Evolutionary conservation across 2,797 vertebrate genomes (phyloP), one percentile per base, ranked within the genome.

Genomic region (Microctenopoma steveboyesi): DNA sequence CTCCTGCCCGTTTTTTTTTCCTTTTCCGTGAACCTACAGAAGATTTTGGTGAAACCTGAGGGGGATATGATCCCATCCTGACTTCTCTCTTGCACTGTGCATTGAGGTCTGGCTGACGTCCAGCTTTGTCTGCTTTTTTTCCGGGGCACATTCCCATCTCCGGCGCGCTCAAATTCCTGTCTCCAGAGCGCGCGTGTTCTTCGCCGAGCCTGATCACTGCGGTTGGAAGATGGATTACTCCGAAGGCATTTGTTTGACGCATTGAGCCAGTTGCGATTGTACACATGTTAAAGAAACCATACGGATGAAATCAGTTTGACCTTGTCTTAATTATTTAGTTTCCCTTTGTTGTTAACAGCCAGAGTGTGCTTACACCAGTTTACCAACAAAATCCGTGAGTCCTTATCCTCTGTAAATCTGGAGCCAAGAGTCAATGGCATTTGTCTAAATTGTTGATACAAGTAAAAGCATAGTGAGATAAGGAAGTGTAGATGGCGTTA

Each of bases 231-330:
- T 90, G 83, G 78, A 91, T 89, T 79, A 72, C 76, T 66, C 64
- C 63, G 73, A 87, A 85, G 74, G 64, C 86, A 79, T 90, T 93
- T 92, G 89, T 92, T 89, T 84, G 88, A 94, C 89, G 91, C 87
- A 74, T 82, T 75, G 47, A 65, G 64, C 82, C 83, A 64, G 82
- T 75, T 62, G 16, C 72, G 66, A 81, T 77, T 82, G 81, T 46
- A 50, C 88, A 82, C 52, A 69, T 84, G 88, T 88, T 89, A 66
- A 69, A 84, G 73, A 86, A 76, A 69, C 78, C 53, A 27, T 51
- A 59, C 27, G 54, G 85, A 79, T 80, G 77, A 76, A 55, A 72
- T 76, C 59, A 63, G 64, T 74, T 86, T 80, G 81, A 87, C 85
- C 76, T 84, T 62, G 64, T 76, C 87, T 79, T 82, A 59, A 83